Conservation (phyloP, 2,888 invertebrate species). For the Microchrysa polita region DNA sequence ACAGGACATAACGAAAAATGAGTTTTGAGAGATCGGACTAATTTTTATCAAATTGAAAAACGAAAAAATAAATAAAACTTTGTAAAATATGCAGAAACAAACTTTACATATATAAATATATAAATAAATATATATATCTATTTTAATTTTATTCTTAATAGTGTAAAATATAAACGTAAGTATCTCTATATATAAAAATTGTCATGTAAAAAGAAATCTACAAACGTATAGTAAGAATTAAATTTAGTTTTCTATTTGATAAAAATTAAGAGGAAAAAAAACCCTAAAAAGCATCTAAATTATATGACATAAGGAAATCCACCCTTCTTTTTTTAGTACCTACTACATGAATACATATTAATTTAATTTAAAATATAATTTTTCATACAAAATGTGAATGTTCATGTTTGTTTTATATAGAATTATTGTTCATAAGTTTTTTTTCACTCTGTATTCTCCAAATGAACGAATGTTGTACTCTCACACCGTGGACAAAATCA, state of each 20-base stretch:
- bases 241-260: slow-evolving; percentile 34
- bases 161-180: slow-evolving; percentile 33
- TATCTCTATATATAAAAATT: neutral
- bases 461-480: neutral
- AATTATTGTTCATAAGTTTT: too few species aligned
- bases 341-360: slow-evolving; percentile 15
- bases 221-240: slow-evolving; percentile 27
- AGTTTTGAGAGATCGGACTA: slow-evolving; percentile 39
- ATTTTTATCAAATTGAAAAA: slow-evolving; percentile 34
- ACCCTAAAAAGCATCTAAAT: neutral
- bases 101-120: too few species aligned
- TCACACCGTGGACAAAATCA: slow-evolving; percentile 14
- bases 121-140: slow-evolving; percentile 3
- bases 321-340: slow-evolving; percentile 14
- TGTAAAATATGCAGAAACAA: slow-evolving; percentile 4
- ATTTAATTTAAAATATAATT: slow-evolving; percentile 8
- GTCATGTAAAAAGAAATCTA: slow-evolving; percentile 37
- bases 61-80: neutral
- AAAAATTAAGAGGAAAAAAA: slow-evolving; percentile 7
- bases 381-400: neutral
- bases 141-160: slow-evolving; percentile 32
- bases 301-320: slow-evolving; percentile 27
- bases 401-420: slow-evolving; percentile 14
- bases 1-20: neutral
- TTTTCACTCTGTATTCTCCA: slow-evolving; percentile 7